Conservation (phyloP, 2,797 vertebrate genomes). For the Smutsia temminckii region DNA sequence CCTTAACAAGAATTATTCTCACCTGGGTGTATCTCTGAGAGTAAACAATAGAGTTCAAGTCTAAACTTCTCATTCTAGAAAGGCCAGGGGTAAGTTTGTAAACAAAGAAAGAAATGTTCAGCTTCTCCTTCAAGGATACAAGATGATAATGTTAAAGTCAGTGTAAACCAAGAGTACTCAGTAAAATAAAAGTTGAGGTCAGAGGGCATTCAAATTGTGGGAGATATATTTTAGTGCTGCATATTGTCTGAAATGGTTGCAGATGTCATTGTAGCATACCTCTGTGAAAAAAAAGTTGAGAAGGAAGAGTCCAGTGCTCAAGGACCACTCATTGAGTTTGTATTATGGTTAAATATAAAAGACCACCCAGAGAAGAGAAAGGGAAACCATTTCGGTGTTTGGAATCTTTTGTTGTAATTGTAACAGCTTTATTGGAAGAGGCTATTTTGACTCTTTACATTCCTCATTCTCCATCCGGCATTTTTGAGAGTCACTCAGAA, state of each 20-base stretch:
- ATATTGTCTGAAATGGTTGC: background rate
- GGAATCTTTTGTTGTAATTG: background rate
- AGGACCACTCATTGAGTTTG: background rate
- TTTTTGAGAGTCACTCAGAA: conserved; percentile 46
- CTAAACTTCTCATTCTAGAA: conserved; percentile 34
- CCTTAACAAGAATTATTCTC: background rate
- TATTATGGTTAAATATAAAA: conserved; percentile 1
- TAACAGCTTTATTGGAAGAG: background rate
- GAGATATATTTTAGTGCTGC: background rate
- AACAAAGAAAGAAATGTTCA: conserved; percentile 22
- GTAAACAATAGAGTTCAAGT: background rate
- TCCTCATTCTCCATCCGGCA: conserved; percentile 1
- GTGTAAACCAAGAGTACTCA: background rate
- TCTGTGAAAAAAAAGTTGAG: background rate
- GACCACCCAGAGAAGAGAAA: background rate
- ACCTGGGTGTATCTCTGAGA: background rate
- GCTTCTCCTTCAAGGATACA: background rate
- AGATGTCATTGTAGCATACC: conserved; percentile 1
- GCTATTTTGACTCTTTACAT: background rate
- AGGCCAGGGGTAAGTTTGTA: background rate
- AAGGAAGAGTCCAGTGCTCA: background rate
- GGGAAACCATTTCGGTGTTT: background rate
- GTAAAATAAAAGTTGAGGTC: background rate
- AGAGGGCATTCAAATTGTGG: background rate
- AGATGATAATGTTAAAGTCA: background rate